Evolutionary conservation across 2,113 vertebrate species (phyloP), one percentile per base, ranked within the genome.

Genomic region (Perognathus longimembris): DNA sequence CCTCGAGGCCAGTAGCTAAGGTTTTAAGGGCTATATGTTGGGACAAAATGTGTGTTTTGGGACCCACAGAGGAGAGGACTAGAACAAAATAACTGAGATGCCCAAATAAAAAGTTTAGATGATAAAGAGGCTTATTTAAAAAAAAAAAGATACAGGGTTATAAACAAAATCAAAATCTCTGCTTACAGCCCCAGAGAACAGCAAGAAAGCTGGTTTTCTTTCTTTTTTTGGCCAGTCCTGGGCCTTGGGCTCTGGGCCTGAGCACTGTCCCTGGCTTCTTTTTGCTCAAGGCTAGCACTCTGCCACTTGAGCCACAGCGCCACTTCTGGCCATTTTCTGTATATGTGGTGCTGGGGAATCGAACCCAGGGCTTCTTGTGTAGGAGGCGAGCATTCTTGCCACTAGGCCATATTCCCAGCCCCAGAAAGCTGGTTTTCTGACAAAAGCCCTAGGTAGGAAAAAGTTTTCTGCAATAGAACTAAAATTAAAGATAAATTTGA

Each of bases 131-230:
- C 1, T 57, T 81, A 36, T 24, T 75, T 70, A 26, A 73, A 76
- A 79, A 77, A 22, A 4, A 4, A 12, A 10, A 0, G 34, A 14
- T 54, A 54, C 14, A 21, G 4, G 50, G 20, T 70, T 79, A 64
- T 71, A 86, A 89, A 50, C 34, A 94, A 85, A 90, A 86, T 54
- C 18, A 88, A 82, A 93, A 75, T 83, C 11, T 94, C 45, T 71
- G 45, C 61, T 94, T 42, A 77, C 90, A 77, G 8, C 28, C 18
- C 36, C 67, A 28, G 42, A 74, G 21, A 82, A 32, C 14, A 88
- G 15, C 21, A 87, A 86, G 30, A 26, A 96, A 87, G 32, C 18
- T 61, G n/a, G 18, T 70, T 88, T 38, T 75, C 54, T 88, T n/a
- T n/a, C n/a, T n/a, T n/a, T n/a, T n/a, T n/a, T n/a, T n/a, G n/a